Percentiles rank a stretch among this genome's conserved stretches.
Evolutionary conservation across 2,113 vertebrate species (phyloP).

Genomic region (Mus pahari): DNA sequence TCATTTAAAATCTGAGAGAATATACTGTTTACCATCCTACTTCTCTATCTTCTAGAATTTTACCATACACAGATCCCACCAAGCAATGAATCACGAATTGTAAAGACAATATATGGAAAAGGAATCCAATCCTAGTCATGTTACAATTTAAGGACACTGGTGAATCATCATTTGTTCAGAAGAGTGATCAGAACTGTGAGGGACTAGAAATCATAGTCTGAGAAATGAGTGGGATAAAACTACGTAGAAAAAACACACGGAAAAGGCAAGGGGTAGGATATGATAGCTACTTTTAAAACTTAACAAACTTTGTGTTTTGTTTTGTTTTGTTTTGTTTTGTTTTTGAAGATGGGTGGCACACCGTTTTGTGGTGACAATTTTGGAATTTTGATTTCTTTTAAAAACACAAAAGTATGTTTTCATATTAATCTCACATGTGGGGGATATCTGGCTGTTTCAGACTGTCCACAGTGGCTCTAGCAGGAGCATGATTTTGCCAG

Average conservation of each 20-base stretch:
- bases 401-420: no score
- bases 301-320: background rate
- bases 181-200: background rate
- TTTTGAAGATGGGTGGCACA: constrained; percentile 9
- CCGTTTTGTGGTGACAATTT: background rate
- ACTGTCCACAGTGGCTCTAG: no score
- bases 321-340: no score
- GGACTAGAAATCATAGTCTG: constrained; percentile 32
- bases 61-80: background rate
- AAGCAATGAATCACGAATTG: constrained; percentile 7
- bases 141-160: constrained; percentile 30
- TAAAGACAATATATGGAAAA: background rate
- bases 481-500: no score
- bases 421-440: no score
- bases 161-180: background rate
- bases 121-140: constrained; percentile 29
- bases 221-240: constrained; percentile 13
- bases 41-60: background rate
- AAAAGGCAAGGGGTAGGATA: background rate
- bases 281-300: background rate
- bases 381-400: no score
- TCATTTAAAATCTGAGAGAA: constrained; percentile 24
- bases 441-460: no score
- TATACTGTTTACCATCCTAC: constrained; percentile 11
- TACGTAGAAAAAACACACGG: background rate